These are phyloP conservation scores for Dryoscopus gambensis DNA, from an alignment of 2,113 vertebrate species.

Conservation along the genomic window DNA sequence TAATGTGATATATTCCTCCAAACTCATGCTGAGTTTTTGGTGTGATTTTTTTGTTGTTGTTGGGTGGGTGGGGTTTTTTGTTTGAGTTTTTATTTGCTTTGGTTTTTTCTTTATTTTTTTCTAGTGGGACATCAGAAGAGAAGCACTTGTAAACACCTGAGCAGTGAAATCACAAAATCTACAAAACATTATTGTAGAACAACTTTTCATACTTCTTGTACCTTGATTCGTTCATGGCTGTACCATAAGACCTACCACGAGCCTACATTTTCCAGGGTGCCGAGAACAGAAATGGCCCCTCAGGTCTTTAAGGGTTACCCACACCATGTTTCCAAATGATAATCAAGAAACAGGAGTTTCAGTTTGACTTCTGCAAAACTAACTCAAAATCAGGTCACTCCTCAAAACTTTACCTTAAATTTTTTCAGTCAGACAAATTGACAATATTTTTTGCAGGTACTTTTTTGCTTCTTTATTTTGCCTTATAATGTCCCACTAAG, in stretches of 20 bases:
- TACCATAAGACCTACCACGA: background rate
- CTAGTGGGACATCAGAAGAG: background rate
- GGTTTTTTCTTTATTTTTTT: background rate
- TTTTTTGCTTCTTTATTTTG: background rate
- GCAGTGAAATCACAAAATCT: background rate
- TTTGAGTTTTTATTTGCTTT: background rate
- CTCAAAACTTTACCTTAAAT: background rate
- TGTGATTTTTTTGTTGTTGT: background rate
- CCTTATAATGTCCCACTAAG: background rate
- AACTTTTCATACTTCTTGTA: background rate
- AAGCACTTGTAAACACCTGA: background rate
- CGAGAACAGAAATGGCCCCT: background rate
- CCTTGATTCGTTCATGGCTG: background rate
- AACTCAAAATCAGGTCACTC: background rate
- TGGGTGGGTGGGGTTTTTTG: background rate
- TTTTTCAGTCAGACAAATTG: background rate
- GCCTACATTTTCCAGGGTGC: background rate
- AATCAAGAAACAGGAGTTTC: background rate
- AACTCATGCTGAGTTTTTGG: background rate
- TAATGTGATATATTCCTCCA: background rate
- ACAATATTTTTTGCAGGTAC: background rate
- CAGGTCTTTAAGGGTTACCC: background rate
- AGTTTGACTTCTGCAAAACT: background rate
- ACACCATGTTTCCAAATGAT: background rate
- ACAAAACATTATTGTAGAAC: background rate